Percentiles rank a stretch among this genome's conserved stretches.
phyloP scores from a whole-genome alignment of 2,888 invertebrate genomes.

The Xestia rhomboidea region DNA sequence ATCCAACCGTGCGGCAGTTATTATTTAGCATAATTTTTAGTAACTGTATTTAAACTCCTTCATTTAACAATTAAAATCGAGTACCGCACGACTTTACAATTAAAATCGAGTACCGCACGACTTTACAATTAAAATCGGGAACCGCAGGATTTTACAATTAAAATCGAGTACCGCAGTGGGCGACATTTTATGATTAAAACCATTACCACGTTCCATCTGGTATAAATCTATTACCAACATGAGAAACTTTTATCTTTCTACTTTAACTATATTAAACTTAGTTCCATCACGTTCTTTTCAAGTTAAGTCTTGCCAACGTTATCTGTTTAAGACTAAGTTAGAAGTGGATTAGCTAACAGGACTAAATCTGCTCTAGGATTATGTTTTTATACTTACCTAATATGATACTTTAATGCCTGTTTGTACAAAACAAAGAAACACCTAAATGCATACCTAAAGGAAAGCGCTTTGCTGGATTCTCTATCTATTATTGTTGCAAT shows the following conservation, averaged over 20 bases:
- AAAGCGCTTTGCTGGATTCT: too few species aligned
- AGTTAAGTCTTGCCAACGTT: conserved; percentile 44
- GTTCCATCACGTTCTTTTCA: conserved; percentile 56
- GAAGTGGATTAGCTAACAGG: conserved; percentile 11
- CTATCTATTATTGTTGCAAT: too few species aligned
- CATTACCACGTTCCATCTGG: conserved; percentile 45
- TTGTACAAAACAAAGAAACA: background rate
- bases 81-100: background rate
- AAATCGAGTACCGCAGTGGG: background rate
- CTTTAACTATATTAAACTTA: conserved; percentile 54
- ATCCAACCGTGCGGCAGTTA: background rate
- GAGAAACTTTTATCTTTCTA: conserved; percentile 50
- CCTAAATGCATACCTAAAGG: background rate
- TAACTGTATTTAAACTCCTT: background rate
- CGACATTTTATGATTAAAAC: conserved; percentile 35
- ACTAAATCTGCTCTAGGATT: conserved; percentile 24
- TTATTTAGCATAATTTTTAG: background rate
- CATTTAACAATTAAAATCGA: background rate
- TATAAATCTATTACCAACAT: conserved; percentile 54
- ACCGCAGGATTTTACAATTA: background rate
- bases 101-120: conserved; percentile 3
- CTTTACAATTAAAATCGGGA: conserved; percentile 23
- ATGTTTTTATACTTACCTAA: conserved; percentile 9
- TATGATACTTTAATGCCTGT: background rate
- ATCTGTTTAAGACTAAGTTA: conserved; percentile 33